phyloP scores from a whole-genome alignment of 2,797 vertebrate species.

The Fundulus diaphanus region DNA sequence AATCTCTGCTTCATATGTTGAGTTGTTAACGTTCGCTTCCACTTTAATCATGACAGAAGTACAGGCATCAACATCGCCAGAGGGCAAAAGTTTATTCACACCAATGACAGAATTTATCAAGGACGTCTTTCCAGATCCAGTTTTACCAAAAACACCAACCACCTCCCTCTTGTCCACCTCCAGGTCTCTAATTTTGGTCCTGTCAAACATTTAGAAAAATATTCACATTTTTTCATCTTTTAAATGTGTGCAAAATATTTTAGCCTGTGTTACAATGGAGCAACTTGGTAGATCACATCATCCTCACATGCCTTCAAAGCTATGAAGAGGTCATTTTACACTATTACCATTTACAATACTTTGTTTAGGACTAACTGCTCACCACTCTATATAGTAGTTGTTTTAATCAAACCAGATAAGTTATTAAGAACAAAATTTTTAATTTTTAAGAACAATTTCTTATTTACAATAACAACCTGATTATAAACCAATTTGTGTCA shows the following conservation, averaged over 20 bases:
- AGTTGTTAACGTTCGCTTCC: slow-evolving; percentile 16
- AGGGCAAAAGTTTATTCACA: slow-evolving; percentile 65
- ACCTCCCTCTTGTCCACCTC: slow-evolving; percentile 52
- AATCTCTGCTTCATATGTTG: slow-evolving; percentile 50
- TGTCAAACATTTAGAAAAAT: slow-evolving; percentile 12
- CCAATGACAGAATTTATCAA: slow-evolving; percentile 76
- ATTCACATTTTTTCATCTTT: not conserved
- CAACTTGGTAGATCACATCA: not conserved
- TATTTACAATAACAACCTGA: not conserved
- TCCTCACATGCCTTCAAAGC: not conserved
- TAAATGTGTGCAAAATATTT: not conserved
- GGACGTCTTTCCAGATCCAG: slow-evolving; percentile 78
- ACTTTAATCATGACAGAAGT: slow-evolving; percentile 75
- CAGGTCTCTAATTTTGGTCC: slow-evolving; percentile 36
- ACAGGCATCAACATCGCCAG: slow-evolving; percentile 55
- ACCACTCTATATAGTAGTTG: not conserved
- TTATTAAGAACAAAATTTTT: too few relatives aligned
- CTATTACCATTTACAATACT: not conserved
- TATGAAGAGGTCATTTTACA: not conserved
- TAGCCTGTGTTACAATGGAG: not conserved
- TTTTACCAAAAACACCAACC: slow-evolving; percentile 78
- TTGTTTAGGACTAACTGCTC: not conserved
- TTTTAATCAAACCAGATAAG: too few relatives aligned
- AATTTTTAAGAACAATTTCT: too few relatives aligned
- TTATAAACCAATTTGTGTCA: not conserved